Percentiles rank a stretch among this genome's conserved stretches.
phyloP scores from a whole-genome alignment of 2,113 vertebrate genomes.

The Rhagologus leucostigma region DNA sequence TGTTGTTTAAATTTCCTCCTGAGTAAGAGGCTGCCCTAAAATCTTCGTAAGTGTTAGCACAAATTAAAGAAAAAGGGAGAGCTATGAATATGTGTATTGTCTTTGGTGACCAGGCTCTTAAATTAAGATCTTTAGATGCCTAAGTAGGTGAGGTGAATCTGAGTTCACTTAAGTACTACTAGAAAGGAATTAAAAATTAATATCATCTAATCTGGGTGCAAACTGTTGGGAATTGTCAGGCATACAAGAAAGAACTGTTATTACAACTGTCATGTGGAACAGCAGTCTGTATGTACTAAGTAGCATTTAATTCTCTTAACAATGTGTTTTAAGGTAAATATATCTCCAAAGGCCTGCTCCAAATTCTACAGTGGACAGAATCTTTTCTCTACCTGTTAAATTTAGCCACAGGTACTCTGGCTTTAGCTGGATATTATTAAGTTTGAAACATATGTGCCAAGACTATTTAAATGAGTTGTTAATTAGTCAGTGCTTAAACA shows the following conservation, averaged over 20 bases:
- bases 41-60: neutral
- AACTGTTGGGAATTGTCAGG: neutral
- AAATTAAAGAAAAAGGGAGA: neutral
- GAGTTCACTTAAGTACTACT: neutral
- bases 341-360: neutral
- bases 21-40: neutral
- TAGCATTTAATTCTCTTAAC: neutral
- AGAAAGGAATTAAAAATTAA: neutral
- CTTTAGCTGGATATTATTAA: neutral
- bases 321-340: neutral
- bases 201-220: neutral
- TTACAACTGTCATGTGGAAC: neutral
- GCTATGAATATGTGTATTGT: neutral
- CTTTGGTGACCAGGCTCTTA: neutral
- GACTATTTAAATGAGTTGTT: slow-evolving; percentile 41
- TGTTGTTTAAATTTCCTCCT: neutral
- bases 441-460: slow-evolving; percentile 13
- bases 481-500: slow-evolving; percentile 43
- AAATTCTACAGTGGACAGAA: neutral
- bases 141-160: neutral
- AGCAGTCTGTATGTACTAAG: neutral
- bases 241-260: neutral
- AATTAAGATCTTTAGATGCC: neutral
- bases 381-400: neutral
- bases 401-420: neutral